These are phyloP conservation scores for Sicus ferrugineus DNA, from an alignment of 2,888 invertebrate genomes.

Conservation along the genomic window DNA sequence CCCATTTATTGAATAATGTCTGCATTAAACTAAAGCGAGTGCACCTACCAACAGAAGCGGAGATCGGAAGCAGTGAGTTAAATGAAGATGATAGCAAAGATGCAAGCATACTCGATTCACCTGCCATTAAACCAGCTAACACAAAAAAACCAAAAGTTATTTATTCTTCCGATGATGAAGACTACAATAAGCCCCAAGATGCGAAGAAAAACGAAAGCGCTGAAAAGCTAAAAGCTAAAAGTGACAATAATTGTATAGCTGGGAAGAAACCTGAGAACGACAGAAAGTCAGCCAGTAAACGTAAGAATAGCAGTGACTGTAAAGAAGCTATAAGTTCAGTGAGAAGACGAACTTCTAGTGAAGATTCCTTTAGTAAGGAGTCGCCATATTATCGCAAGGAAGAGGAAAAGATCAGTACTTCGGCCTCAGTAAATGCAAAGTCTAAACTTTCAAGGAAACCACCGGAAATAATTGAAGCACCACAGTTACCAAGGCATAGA, in stretches of 20 bases:
- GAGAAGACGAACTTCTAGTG: neutral
- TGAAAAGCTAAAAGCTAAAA: neutral
- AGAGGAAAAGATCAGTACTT: neutral
- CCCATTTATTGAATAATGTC: neutral
- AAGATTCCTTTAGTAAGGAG: too few species aligned
- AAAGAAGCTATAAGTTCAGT: neutral
- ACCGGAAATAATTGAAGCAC: constrained; percentile 53
- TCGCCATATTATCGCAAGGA: neutral
- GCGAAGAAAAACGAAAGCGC: neutral
- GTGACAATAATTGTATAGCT: neutral
- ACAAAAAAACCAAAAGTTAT: neutral
- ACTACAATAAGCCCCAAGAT: neutral
- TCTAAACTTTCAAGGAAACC: constrained; percentile 37
- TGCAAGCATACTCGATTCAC: neutral
- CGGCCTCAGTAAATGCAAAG: constrained; percentile 5
- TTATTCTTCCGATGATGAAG: constrained; percentile 15
- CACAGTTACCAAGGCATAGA: constrained; percentile 50
- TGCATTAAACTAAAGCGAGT: too few species aligned
- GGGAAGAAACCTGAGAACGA: neutral
- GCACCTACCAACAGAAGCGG: neutral
- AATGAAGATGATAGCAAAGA: neutral
- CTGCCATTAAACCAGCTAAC: neutral
- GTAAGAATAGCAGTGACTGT: neutral
- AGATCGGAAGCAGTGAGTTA: neutral
- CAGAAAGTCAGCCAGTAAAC: neutral